Evolutionary conservation across 2,888 invertebrate genomes (phyloP), one percentile per base, ranked within the genome.

Genomic region (Eubasilissa splendida): DNA sequence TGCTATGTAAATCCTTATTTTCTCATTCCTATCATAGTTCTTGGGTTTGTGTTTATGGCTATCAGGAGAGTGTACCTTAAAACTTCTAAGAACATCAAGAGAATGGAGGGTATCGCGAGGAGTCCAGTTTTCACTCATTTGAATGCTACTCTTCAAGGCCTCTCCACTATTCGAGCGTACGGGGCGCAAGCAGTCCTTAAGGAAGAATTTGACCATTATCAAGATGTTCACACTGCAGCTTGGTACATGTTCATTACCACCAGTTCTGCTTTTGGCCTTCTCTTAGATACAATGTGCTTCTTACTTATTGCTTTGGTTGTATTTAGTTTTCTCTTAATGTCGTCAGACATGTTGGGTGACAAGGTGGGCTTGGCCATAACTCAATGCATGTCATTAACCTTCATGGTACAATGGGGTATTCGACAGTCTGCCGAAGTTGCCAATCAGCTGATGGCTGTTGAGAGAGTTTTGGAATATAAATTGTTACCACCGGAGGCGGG

Each of bases 61-160:
- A 87, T 94, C 53, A 89, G 95, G 10, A 90, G 88, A 84, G 89
- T 93, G 80, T 95, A 94, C 85, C 86, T 95, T 82, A 91, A 90
- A 83, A 93, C 94, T 0, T 94, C 95, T 10, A 92, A 94, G 84
- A 93, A 93, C 84, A 88, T 95, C 50, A 96, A 93, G 85, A 88
- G 92, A 68, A 86, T 93, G 80, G 93, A 93, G 85, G 93, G 93
- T 85, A 92, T 92, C 84, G 95, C 94, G 22, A 92, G 95, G 83
- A 95, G 95, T 85, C 96, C 96, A 0, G 94, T 96, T 9, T 96
- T 96, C 87, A 94, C 96, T 0, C 96, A 96, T 87, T 92, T 96
- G 80, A 93, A 94, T 73, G 93, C 96, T 12, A 93, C 95, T 0
- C 90, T 97, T 86, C 90, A 93, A 83, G 97, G 97, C 0, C 88